phyloP scores from a whole-genome alignment of 2,888 invertebrate species.

The Schizaphis graminum region DNA sequence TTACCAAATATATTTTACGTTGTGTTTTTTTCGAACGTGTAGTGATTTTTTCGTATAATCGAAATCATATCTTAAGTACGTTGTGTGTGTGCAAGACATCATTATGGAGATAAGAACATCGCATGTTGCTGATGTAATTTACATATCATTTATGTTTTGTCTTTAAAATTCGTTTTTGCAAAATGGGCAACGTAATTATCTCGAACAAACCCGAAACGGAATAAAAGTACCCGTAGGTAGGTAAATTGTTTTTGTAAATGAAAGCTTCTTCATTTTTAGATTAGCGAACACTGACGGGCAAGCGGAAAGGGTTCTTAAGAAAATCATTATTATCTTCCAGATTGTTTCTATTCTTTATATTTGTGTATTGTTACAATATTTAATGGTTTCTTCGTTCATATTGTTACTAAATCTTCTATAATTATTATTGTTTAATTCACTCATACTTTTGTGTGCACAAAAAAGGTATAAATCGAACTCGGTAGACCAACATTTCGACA shows the following conservation, averaged over 20 bases:
- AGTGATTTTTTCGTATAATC: not conserved
- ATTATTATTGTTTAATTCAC: not conserved
- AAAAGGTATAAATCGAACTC: not conserved
- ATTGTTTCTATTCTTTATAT: not conserved
- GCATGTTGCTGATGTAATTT: not conserved
- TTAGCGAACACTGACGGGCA: not conserved
- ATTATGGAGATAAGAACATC: not conserved
- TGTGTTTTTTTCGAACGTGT: not conserved
- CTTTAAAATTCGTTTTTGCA: constrained; percentile 3
- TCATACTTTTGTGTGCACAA: not conserved
- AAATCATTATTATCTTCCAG: not conserved
- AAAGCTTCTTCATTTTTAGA: constrained; percentile 5
- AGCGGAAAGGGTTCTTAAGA: not conserved
- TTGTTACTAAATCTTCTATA: not conserved
- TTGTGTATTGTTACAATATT: not conserved
- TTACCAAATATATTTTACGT: not conserved
- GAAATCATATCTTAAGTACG: not conserved
- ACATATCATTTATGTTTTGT: not conserved
- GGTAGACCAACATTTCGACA: not conserved
- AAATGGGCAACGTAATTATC: not conserved
- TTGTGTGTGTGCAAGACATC: not conserved
- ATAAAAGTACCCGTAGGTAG: not conserved
- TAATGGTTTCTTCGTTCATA: not conserved
- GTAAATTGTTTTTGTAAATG: not conserved
- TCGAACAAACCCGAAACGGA: not conserved